A percentile compares a stretch with the other conserved stretches of the same genome.
Conservation (phyloP, 2,113 vertebrate genomes). For the Xyrauchen texanus region DNA sequence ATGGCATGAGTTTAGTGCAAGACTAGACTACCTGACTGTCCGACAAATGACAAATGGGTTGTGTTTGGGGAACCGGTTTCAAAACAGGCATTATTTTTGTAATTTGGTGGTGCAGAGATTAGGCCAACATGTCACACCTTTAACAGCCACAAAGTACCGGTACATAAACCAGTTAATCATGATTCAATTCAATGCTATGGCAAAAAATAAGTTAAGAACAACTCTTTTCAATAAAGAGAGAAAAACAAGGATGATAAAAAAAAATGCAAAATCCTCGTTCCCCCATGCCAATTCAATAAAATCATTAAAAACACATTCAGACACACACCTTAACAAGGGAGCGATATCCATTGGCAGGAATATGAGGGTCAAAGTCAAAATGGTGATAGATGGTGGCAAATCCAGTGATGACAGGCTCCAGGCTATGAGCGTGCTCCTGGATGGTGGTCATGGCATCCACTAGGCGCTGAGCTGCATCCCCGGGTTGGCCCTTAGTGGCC, state of each 20-base stretch:
- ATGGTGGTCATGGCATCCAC: slow-evolving; percentile 75
- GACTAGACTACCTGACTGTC: too few species aligned
- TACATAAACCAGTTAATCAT: too few species aligned
- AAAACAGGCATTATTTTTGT: too few species aligned
- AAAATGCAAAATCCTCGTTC: neutral
- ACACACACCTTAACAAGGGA: slow-evolving; percentile 80
- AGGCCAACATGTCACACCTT: too few species aligned
- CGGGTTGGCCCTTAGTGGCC: slow-evolving; percentile 65
- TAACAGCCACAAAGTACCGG: too few species aligned
- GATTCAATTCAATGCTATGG: too few species aligned
- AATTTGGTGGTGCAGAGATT: too few species aligned
- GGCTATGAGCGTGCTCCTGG: slow-evolving; percentile 77
- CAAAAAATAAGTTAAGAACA: too few species aligned
- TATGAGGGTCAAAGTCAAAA: slow-evolving; percentile 87
- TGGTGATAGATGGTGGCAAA: slow-evolving; percentile 80
- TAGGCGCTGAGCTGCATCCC: slow-evolving; percentile 75
- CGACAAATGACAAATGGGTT: too few species aligned
- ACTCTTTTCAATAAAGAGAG: too few species aligned
- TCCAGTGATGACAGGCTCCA: slow-evolving; percentile 78
- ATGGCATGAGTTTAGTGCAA: too few species aligned
- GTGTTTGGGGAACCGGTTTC: too few species aligned
- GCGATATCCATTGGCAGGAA: slow-evolving; percentile 88
- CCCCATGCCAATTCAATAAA: neutral
- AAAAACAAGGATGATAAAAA: neutral
- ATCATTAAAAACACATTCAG: neutral